A percentile compares a stretch with the other conserved stretches of the same genome.
These are phyloP conservation scores for Elaphurus davidianus DNA, from an alignment of 2,113 vertebrate genomes.

Conservation along the genomic window DNA sequence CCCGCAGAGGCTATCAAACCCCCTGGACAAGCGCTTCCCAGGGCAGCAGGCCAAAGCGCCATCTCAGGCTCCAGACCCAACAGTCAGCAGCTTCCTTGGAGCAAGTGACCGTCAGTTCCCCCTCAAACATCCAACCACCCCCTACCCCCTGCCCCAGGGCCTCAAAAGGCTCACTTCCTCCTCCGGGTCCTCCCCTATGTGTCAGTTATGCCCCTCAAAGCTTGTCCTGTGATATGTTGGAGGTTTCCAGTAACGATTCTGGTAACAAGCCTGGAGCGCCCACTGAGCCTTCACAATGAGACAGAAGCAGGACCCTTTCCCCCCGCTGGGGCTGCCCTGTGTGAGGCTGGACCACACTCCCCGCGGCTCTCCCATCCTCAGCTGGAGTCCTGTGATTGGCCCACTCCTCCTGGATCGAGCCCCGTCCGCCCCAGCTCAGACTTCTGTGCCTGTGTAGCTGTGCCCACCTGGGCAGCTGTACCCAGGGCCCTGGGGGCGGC, in stretches of 20 bases:
- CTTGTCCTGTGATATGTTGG: not conserved
- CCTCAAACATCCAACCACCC: not conserved
- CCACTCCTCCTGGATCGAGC: not conserved
- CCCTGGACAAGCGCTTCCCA: not conserved
- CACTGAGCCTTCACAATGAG: not conserved
- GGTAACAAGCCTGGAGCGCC: not conserved
- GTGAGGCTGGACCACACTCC: not conserved
- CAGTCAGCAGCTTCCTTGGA: not conserved
- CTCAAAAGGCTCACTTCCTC: not conserved
- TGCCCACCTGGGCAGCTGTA: not conserved
- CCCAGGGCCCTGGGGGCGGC: rapidly evolving
- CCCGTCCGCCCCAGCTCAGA: not conserved
- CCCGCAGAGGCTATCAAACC: not conserved
- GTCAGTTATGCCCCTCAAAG: not conserved
- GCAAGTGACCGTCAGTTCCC: not conserved
- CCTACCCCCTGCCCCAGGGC: not conserved
- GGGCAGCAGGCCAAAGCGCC: not conserved
- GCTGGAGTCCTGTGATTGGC: not conserved
- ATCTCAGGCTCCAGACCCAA: not conserved
- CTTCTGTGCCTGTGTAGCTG: not conserved
- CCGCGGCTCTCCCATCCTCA: not conserved
- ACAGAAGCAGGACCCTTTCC: not conserved
- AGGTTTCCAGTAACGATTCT: not conserved
- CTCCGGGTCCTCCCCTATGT: not conserved
- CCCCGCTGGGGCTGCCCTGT: not conserved